A percentile compares a stretch with the other conserved stretches of the same genome.
phyloP scores from a whole-genome alignment of 2,797 vertebrate genomes.

The Artibeus lituratus region DNA sequence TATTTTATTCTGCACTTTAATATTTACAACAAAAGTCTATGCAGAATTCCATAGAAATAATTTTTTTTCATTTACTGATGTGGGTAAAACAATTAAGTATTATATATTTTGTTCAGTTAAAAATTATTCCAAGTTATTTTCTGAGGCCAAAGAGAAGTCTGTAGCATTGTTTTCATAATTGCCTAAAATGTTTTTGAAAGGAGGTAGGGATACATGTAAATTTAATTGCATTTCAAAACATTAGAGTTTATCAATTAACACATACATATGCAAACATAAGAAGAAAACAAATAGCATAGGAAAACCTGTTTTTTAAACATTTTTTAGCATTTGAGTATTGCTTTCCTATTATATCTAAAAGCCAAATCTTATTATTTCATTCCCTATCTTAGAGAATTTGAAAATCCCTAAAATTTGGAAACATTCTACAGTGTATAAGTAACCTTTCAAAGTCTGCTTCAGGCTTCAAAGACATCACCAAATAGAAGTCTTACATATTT shows the following conservation, averaged over 20 bases:
- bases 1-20: background rate
- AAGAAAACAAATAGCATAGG: constrained; percentile 5
- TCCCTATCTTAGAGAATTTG: background rate
- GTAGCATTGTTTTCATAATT: background rate
- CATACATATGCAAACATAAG: constrained; percentile 5
- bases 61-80: background rate
- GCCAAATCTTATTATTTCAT: constrained; percentile 7
- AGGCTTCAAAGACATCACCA: constrained; percentile 44
- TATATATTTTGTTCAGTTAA: background rate
- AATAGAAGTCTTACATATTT: constrained; percentile 41
- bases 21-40: background rate
- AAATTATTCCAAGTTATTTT: constrained; percentile 5
- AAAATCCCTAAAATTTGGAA: background rate
- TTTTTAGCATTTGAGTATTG: background rate
- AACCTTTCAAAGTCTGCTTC: constrained; percentile 55
- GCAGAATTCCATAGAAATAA: background rate
- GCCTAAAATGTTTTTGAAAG: constrained; percentile 1
- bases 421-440: constrained; percentile 37
- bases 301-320: background rate
- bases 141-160: background rate
- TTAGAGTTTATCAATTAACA: constrained; percentile 1
- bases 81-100: background rate
- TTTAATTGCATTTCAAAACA: background rate
- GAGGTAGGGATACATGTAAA: background rate
- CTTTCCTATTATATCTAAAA: constrained; percentile 13